Percentiles rank a stretch among this genome's conserved stretches.
Evolutionary conservation across 2,113 vertebrate species (phyloP).

Genomic region (Trematomus loennbergii): DNA sequence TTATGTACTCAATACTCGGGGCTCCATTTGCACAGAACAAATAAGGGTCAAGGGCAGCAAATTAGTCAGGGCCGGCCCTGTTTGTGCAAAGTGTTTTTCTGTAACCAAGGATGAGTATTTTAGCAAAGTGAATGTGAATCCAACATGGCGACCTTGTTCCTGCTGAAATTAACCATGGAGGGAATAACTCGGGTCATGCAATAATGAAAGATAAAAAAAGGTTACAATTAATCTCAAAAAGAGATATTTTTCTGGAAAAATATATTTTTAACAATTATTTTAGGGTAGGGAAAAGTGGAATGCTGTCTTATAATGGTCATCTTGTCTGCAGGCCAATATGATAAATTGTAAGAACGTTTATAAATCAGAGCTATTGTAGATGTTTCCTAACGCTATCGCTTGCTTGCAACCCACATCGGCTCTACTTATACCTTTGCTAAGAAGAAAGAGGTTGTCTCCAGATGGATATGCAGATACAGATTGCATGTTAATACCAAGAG

Average conservation of each 20-base stretch:
- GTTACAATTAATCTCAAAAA: too few species aligned
- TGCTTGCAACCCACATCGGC: not conserved
- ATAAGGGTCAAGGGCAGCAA: too few species aligned
- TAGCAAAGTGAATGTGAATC: not conserved
- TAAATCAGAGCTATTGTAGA: not conserved
- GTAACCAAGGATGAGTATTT: not conserved
- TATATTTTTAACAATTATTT: too few species aligned
- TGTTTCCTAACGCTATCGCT: too few species aligned
- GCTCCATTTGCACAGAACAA: too few species aligned
- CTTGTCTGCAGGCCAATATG: not conserved
- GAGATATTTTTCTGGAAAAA: too few species aligned
- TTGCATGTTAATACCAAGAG: not conserved
- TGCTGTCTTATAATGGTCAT: not conserved
- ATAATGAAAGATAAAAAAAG: too few species aligned
- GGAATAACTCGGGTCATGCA: not conserved
- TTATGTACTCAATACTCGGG: too few species aligned
- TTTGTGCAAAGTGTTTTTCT: not conserved
- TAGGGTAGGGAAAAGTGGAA: not conserved
- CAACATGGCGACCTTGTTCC: too few species aligned
- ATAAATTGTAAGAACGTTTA: not conserved
- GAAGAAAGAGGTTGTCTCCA: not conserved
- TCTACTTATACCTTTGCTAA: not conserved
- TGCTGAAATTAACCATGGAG: not conserved
- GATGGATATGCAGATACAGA: slow-evolving; percentile 5
- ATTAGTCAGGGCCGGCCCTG: too few species aligned